Evolutionary conservation across 2,113 vertebrate genomes (phyloP).

Genomic region (Diadophis punctatus): DNA sequence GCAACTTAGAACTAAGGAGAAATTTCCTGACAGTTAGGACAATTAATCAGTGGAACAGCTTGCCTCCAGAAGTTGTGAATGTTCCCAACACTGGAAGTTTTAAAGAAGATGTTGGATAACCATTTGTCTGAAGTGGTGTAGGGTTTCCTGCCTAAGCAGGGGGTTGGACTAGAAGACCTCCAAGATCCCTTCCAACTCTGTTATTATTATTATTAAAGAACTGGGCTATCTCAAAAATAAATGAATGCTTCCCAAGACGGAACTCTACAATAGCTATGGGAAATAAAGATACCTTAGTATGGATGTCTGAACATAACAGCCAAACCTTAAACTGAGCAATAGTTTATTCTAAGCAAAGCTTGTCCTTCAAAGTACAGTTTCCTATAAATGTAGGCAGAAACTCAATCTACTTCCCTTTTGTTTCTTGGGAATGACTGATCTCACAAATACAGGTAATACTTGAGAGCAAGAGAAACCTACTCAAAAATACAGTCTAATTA

Average conservation of each 20-base stretch:
- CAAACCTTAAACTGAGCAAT: background rate
- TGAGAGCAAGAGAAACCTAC: background rate
- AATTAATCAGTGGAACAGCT: too few species aligned
- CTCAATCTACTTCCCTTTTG: background rate
- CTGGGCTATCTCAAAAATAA: background rate
- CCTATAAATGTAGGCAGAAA: background rate
- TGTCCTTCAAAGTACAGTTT: background rate
- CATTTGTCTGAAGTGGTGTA: too few species aligned
- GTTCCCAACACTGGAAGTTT: too few species aligned
- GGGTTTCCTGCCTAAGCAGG: too few species aligned
- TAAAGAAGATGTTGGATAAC: too few species aligned
- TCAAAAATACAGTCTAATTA: background rate
- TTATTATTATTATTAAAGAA: too few species aligned
- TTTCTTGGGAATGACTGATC: background rate
- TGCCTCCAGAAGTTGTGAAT: too few species aligned
- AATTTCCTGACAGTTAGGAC: too few species aligned
- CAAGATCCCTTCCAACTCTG: too few species aligned
- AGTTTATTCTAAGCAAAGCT: background rate
- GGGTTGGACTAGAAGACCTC: too few species aligned
- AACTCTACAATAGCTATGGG: background rate
- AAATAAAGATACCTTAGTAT: background rate
- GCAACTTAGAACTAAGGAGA: too few species aligned
- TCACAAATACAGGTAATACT: background rate
- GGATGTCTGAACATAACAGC: background rate
- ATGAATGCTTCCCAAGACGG: background rate